Base-by-base conservation (phyloP, 2,113 vertebrate genomes). In the Takifugu flavidus region DNA sequence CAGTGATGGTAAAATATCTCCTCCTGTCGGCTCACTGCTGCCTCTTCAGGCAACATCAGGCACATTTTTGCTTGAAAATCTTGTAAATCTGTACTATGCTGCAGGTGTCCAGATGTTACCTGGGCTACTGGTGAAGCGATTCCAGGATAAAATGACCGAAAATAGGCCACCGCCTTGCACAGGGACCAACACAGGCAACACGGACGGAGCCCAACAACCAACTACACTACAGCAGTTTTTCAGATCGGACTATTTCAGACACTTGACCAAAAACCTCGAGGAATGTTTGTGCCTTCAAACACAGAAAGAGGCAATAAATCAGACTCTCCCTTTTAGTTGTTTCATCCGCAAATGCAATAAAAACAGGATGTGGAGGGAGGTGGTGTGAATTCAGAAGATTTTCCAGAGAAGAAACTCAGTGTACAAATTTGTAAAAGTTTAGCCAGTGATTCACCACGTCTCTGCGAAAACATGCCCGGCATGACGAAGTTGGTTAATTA, bases 221-320 rank as follows among this genome's bases (percentile, higher is more conserved):
- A 20, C 20, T 20, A 20, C 20, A 20, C n/a, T 59, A 28, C 50
- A 59, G 45, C 15, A 28, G n/a, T 12, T 51, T 42, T 6, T 61
- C 6, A 69, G 20, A 55, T 64, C 51, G 29, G 60, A 52, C n/a
- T 13, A 28, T 34, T 55, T 66, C 0, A 76, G 20, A 20, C 28
- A 39, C 49, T 25, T 28, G 25, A 65, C 45, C 47, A 5, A 15
- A 59, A 70, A 62, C 12, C 29, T 47, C 49, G 44, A 1, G 0
- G 6, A 50, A 28, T 4, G 12, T 25, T 47, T 47, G 56, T 27
- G 28, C 6, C 44, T 59, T 34, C 26, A 50, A 49, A 55, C 13
- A 27, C 14, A 56, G 39, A 50, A 58, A 45, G 1, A 2, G 5
- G 14, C 14, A 28, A 45, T 25, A 25, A 25, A 65, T 63, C 8